Evolutionary conservation across 2,797 vertebrate species (phyloP).

Genomic region (Cyclura pinguis): DNA sequence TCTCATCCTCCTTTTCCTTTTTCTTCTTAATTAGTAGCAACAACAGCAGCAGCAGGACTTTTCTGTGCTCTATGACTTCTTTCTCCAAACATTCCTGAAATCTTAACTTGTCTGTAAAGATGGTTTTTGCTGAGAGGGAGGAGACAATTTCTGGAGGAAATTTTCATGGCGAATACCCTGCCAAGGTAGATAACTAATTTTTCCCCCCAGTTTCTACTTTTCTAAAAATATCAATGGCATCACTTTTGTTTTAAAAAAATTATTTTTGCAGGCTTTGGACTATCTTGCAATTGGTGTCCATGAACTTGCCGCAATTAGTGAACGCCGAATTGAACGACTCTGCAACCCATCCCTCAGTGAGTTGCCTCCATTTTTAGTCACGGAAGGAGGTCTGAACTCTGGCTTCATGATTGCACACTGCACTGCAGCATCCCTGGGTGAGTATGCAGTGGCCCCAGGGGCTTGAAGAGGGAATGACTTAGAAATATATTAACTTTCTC

Average conservation of each 20-base stretch:
- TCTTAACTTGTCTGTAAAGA: conserved; percentile 86
- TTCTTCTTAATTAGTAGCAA: too few relatives aligned
- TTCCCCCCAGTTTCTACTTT: background rate
- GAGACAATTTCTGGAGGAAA: conserved; percentile 99
- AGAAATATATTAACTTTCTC: background rate
- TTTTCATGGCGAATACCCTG: conserved; percentile 99
- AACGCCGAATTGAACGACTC: conserved; percentile 94
- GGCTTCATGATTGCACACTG: conserved; percentile 99
- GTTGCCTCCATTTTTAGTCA: conserved; percentile 96
- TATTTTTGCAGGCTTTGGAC: conserved; percentile 88
- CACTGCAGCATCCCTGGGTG: conserved; percentile 94
- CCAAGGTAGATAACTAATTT: conserved; percentile 85
- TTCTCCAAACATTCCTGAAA: conserved; percentile 22
- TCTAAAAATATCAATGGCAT: background rate
- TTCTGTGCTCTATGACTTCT: background rate
- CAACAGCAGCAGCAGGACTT: background rate
- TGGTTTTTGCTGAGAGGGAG: conserved; percentile 96
- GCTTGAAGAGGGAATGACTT: background rate
- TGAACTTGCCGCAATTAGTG: conserved; percentile 95
- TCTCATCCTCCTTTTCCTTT: too few relatives aligned
- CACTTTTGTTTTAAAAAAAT: conserved; percentile 3
- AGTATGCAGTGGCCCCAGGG: conserved; percentile 52
- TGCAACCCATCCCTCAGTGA: conserved; percentile 97
- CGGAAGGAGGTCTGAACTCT: conserved; percentile 96
- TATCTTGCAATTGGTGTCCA: conserved; percentile 95